Percentiles rank a stretch among this genome's conserved stretches.
These are phyloP conservation scores for Cladorhizidae sp. DNA, from an alignment of 37 sponge, comb jelly and placozoan genomes.

Conservation along the genomic window DNA sequence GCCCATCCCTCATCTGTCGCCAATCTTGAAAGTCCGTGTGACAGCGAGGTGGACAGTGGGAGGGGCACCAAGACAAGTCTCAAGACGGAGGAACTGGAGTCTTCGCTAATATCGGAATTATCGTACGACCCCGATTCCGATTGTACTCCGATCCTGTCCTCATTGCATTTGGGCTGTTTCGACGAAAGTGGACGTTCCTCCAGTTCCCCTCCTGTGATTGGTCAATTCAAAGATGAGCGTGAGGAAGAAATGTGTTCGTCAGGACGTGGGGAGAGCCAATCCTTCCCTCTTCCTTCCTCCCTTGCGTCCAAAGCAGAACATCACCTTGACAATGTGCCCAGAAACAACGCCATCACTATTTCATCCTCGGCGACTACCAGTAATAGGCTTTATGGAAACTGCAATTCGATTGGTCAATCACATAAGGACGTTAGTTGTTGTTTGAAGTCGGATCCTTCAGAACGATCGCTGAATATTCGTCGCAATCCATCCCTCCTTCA, in stretches of 20 bases:
- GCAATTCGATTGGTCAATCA: not conserved
- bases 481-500: constrained; percentile 11
- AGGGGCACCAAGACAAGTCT: not conserved
- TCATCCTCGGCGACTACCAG: too few relatives aligned
- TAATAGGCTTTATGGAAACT: too few relatives aligned
- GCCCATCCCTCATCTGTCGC: too few relatives aligned
- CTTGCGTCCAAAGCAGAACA: too few relatives aligned
- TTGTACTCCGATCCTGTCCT: not conserved
- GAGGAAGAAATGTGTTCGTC: constrained; percentile 16
- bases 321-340: too few relatives aligned
- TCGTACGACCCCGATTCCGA: not conserved
- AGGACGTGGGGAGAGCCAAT: not conserved
- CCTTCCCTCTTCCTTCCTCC: not conserved
- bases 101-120: not conserved
- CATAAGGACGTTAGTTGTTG: not conserved
- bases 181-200: not conserved
- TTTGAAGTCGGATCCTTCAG: too few relatives aligned
- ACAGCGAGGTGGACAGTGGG: constrained; percentile 18
- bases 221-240: not conserved
- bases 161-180: not conserved
- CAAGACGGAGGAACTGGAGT: not conserved
- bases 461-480: not conserved
- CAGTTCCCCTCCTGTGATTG: constrained; percentile 2
- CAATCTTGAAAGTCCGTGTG: too few relatives aligned
- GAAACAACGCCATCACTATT: too few relatives aligned